A percentile compares a stretch with the other conserved stretches of the same genome.
Evolutionary conservation across 2,888 invertebrate genomes (phyloP).

Genomic region (Harpalus rufipes): DNA sequence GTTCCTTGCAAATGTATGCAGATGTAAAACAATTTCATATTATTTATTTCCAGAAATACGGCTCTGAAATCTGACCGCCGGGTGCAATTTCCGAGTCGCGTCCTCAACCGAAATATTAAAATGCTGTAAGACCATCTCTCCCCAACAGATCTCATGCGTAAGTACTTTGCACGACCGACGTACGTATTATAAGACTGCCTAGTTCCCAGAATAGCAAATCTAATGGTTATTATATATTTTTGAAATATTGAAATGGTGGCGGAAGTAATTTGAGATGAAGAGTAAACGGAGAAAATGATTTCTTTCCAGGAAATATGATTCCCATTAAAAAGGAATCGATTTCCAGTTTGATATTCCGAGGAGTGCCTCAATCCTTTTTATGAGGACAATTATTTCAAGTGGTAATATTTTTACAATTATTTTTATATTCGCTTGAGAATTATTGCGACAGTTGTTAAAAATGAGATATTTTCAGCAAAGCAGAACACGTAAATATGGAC

Average conservation of each 20-base stretch:
- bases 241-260: slow-evolving; percentile 50
- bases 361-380: slow-evolving; percentile 30
- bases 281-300: slow-evolving; percentile 44
- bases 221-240: slow-evolving; percentile 50
- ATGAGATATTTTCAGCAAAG: background rate
- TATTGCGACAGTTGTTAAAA: background rate
- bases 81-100: slow-evolving; percentile 39
- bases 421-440: background rate
- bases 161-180: slow-evolving; percentile 1
- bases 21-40: background rate
- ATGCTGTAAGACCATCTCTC: slow-evolving; percentile 29
- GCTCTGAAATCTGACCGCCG: slow-evolving; percentile 10
- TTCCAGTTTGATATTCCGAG: slow-evolving; percentile 11
- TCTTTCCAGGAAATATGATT: slow-evolving; percentile 31
- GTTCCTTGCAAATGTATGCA: background rate
- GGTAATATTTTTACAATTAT: slow-evolving; percentile 4
- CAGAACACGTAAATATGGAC: background rate
- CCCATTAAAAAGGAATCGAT: slow-evolving; percentile 26
- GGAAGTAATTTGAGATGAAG: slow-evolving; percentile 39
- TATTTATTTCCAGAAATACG: slow-evolving; percentile 1
- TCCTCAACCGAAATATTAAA: slow-evolving; percentile 48
- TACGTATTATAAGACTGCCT: background rate
- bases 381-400: slow-evolving; percentile 8
- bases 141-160: background rate
- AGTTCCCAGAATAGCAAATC: slow-evolving; percentile 26